Evolutionary conservation across 2,888 invertebrate species (phyloP), one percentile per base, ranked within the genome.

Genomic region (Apodemia zela): DNA sequence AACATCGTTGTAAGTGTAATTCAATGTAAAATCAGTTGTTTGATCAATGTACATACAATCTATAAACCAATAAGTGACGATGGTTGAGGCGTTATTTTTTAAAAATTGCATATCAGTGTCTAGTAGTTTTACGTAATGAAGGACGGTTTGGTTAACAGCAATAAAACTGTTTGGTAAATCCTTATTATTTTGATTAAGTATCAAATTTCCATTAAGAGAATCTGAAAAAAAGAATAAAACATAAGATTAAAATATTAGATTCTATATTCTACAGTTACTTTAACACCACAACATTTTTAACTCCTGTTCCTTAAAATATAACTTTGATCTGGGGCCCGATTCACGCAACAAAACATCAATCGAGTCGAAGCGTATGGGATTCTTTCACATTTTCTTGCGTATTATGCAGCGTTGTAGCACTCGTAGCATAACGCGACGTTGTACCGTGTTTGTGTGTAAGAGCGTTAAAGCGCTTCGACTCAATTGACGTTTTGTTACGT

Each of bases 41-140:
- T 93, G 86, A 47, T 95, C 96, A 62, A 94, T 90, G 74, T 94
- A 95, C 62, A 91, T 84, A 75, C 97, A 97, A 80, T 97, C 95
- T 66, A 96, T 92, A 75, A 96, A 97, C 97, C 97, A 97, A 79
- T 94, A 95, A 0, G 95, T 95, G 33, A 93, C 80, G 15, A 95
- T 85, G 7, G 79, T 76, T 1, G 90, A 92, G 0, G 92, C 78
- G 68, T 91, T 92, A 11, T 74, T 68, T 63, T 79, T 76, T 25
- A 97, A 79, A 78, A 92, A 96, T 61, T 92, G 81, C 45, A 88
- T 73, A 79, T 97, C 97, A 18, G 93, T 90, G 29, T 93, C 80
- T 3, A 93, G 92, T 15, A 97, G 75, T 51, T 82, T 77, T 51
- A 97, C 85, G 60, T 83, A 84, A 72, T 95, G 95, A 60, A 83